Conservation (phyloP, 2,888 invertebrate genomes). For the Stegana nigrithorax region DNA sequence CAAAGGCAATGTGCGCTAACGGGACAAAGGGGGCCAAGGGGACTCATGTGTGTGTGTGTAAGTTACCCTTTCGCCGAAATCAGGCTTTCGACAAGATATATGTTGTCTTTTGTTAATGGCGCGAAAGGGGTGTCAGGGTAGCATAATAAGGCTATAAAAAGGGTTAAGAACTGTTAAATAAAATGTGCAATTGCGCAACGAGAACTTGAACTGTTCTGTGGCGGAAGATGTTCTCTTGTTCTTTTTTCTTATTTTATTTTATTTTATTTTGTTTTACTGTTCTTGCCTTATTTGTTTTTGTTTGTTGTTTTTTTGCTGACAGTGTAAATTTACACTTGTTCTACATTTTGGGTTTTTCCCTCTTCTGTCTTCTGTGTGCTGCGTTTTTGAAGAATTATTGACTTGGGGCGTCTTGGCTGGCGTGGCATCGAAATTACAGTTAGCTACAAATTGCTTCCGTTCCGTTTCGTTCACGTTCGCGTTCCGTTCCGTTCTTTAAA, state of each 20-base stretch:
- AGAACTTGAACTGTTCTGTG: neutral
- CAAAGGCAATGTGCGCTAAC: no score
- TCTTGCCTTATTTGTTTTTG: no score
- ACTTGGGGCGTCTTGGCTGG: conserved; percentile 24
- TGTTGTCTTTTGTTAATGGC: neutral
- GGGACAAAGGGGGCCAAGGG: neutral
- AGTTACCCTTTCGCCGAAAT: conserved; percentile 6
- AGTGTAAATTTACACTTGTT: conserved; percentile 50
- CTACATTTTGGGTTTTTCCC: neutral
- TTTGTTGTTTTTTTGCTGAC: conserved; percentile 43
- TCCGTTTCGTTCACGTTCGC: conserved; percentile 24
- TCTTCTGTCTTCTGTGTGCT: neutral
- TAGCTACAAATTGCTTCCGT: conserved; percentile 65
- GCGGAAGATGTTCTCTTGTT: neutral
- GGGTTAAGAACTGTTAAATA: conserved; percentile 48
- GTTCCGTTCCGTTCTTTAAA: conserved; percentile 22
- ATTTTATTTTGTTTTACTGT: no score
- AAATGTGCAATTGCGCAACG: conserved; percentile 45
- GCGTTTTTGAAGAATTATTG: conserved; percentile 20
- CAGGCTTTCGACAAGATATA: conserved; percentile 1
- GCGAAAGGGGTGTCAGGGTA: neutral
- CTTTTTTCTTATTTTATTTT: no score
- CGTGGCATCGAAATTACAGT: conserved; percentile 52
- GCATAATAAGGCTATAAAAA: conserved; percentile 58
- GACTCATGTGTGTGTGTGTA: neutral